phyloP scores from a whole-genome alignment of 2,113 vertebrate species.

The Ivindomyrus marchei region DNA sequence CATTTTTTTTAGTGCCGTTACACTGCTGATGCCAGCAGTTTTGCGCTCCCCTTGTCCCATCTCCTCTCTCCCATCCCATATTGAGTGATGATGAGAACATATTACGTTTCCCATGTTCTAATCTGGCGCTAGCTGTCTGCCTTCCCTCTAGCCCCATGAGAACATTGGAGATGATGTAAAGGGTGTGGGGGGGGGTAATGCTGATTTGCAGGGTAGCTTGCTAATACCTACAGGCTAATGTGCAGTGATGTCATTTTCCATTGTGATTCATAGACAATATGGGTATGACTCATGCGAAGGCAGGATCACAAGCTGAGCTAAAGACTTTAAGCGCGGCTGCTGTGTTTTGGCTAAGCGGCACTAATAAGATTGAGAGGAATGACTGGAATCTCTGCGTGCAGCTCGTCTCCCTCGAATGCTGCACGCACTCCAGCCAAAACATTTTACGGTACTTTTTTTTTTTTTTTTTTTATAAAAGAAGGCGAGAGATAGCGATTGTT shows the following conservation, averaged over 20 bases:
- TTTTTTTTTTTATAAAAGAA: neutral
- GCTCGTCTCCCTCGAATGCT: neutral
- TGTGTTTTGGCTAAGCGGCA: conserved; percentile 51
- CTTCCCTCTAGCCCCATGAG: neutral
- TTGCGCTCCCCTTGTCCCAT: conserved; percentile 24
- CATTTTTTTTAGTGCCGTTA: neutral
- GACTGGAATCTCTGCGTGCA: neutral
- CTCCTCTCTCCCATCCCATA: conserved; percentile 23
- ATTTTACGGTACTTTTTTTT: neutral
- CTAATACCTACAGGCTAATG: conserved; percentile 53
- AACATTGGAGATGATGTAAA: neutral
- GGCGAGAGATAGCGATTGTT: neutral
- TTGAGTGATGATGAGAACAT: conserved; percentile 1
- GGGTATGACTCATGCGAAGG: conserved; percentile 58
- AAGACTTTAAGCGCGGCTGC: conserved; percentile 60
- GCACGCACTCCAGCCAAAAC: neutral
- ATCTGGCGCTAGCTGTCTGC: neutral
- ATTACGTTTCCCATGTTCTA: neutral
- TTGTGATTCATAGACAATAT: conserved; percentile 53
- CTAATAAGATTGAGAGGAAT: conserved; percentile 12
- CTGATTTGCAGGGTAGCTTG: conserved; percentile 53
- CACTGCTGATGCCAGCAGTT: conserved; percentile 41
- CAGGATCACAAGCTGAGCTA: conserved; percentile 33
- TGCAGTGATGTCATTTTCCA: conserved; percentile 56
- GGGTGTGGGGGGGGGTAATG: neutral